Percentiles rank a stretch among this genome's conserved stretches.
phyloP scores from a whole-genome alignment of 2,888 invertebrate species.

The Cremastinae sp. region DNA sequence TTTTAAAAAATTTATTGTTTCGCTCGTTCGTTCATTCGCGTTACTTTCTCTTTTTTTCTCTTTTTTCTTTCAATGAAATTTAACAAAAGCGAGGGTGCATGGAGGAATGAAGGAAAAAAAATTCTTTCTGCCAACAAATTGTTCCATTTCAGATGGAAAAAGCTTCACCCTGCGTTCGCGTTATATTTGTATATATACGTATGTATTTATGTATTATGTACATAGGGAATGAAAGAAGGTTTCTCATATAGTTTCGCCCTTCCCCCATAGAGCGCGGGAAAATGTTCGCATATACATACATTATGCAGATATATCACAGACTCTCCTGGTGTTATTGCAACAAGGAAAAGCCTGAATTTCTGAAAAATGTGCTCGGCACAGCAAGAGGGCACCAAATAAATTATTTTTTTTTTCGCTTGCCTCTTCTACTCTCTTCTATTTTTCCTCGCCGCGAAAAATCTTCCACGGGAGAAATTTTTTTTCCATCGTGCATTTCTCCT shows the following conservation, averaged over 20 bases:
- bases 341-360: constrained; percentile 53
- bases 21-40: not conserved
- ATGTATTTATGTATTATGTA: constrained; percentile 3
- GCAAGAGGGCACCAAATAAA: constrained; percentile 55
- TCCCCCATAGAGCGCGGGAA: constrained; percentile 8
- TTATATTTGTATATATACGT: constrained; percentile 19
- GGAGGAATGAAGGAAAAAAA: too few species aligned
- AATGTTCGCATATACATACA: constrained; percentile 57
- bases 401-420: constrained; percentile 44
- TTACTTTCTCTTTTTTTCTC: not conserved
- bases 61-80: not conserved
- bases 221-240: constrained; percentile 21
- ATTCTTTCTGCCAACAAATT: not conserved
- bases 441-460: constrained; percentile 20
- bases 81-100: too few species aligned
- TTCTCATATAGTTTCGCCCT: constrained; percentile 22
- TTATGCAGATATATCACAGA: constrained; percentile 61
- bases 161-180: too few species aligned
- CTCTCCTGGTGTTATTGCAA: constrained; percentile 51
- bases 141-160: not conserved
- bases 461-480: constrained; percentile 43
- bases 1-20: constrained; percentile 3
- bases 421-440: constrained; percentile 14
- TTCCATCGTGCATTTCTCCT: constrained; percentile 8
- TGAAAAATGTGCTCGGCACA: constrained; percentile 61